Evolutionary conservation across 2,113 vertebrate genomes (phyloP), one percentile per base, ranked within the genome.

Genomic region (Seriola aureovittata): DNA sequence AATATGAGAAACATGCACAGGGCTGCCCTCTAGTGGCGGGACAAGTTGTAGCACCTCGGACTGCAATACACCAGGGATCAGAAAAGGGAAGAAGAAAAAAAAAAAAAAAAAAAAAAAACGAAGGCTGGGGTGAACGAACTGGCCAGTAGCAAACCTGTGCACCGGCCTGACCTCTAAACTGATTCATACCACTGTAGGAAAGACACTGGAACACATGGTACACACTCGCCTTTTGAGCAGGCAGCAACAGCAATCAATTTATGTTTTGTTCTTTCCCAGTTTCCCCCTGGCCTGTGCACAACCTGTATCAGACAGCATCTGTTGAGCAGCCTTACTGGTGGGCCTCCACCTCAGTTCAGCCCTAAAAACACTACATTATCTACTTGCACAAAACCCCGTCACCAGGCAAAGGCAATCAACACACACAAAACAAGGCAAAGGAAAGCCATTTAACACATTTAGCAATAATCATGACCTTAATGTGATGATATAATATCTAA

Each of bases 1-100:
- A 59, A 59, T 73, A 76, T 0, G 50, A 75, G 76, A 89, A 86
- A 90, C 92, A 91, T 94, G 90, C 92, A 90, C 81, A 74, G 66
- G 71, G 48, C 75, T 78, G 88, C 81, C 83, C 86, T 81, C 86
- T 87, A 71, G 73, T 81, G 87, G 87, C 29, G 2, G 68, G 80
- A 74, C 50, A 52, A 58, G 76, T 79, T 19, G 16, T 91, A 93
- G 91, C 93, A 93, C 93, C 91, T 91, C 88, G 52, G 79, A 88
- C 84, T 79, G 81, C 75, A 88, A 62, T 69, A 76, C 46, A 75
- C 3, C 29, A 44, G 52, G 54, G 58, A 80, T 42, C 23, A 65
- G 21, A 69, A 10, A 34, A 13, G 46, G 5, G 16, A 10, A 4
- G 23, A 23, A 12, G 44, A 16, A 1, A 17, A 11, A 19, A 3